A percentile compares a stretch with the other conserved stretches of the same genome.
Evolutionary conservation across 2,797 vertebrate species (phyloP).

Genomic region (Muraenolepis orangiensis): DNA sequence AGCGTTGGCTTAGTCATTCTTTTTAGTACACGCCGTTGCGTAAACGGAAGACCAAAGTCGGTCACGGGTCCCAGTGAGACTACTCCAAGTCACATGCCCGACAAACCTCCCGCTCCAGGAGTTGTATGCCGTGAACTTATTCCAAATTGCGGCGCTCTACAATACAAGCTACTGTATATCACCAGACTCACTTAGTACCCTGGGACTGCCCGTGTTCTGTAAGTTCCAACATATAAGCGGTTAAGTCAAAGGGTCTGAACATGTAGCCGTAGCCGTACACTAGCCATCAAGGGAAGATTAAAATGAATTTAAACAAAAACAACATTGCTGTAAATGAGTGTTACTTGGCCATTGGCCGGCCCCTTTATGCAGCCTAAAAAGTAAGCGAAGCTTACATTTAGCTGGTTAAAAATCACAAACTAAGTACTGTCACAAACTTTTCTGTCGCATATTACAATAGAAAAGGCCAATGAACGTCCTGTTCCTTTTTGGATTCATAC

Average conservation of each 20-base stretch:
- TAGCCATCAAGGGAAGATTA: neutral
- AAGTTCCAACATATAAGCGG: neutral
- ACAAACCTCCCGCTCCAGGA: too few relatives aligned
- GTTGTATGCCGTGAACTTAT: too few relatives aligned
- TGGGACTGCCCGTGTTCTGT: neutral
- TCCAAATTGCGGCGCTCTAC: too few relatives aligned
- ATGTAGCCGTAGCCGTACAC: neutral
- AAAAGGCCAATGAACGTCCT: neutral
- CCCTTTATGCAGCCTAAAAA: neutral
- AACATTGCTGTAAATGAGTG: neutral
- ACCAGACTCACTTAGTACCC: too few relatives aligned
- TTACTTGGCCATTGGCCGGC: neutral
- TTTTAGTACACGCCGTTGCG: too few relatives aligned
- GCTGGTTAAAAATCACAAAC: neutral
- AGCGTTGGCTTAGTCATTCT: too few relatives aligned
- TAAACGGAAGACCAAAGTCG: too few relatives aligned
- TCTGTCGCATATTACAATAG: neutral
- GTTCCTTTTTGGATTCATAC: neutral
- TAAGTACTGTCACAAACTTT: neutral
- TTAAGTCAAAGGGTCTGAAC: neutral
- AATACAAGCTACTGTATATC: too few relatives aligned
- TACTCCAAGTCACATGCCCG: too few relatives aligned
- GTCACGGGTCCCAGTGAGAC: too few relatives aligned
- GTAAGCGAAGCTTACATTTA: neutral
- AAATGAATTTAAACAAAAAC: neutral